Evolutionary conservation across 2,888 invertebrate species (phyloP), one percentile per base, ranked within the genome.

Genomic region (Tolmerus cingulatus): DNA sequence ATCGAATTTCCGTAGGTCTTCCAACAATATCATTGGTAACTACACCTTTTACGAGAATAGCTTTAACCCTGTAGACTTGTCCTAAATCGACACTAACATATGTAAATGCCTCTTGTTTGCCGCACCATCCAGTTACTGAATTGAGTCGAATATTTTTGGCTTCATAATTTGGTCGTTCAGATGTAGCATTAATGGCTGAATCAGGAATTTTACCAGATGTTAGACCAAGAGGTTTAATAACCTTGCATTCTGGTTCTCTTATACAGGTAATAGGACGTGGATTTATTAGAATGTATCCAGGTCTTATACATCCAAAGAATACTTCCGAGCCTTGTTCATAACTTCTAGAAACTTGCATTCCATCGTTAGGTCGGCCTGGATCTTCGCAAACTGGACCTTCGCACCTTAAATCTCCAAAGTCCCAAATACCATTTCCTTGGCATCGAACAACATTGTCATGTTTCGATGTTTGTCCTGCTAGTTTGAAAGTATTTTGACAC

Each of bases 311-410:
- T 4, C 96, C 96, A 90, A 98, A 99, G 86, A 95, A 94, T 1
- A 98, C 97, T 93, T 98, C 97, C 0, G 98, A 97, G 23, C 98
- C 96, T 93, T 97, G 97, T 91, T 97, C 97, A 90, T 97, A 97
- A 90, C 97, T 97, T 91, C 95, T 94, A 0, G 98, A 95, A 57
- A 96, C 93, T 93, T 98, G 98, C 89, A 95, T 94, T 30, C 98
- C 98, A 93, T 98, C 98, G 88, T 97, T 96, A 0, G 98, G 98
- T 90, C 97, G 95, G 0, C 98, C 98, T 0, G 98, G 98, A 92
- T 99, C 98, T 92, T 97, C 97, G 92, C 98, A 98, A 1, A 98
- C 98, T 3, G 98, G 98, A 27, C 98, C 99, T 93, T 98, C 98
- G 91, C 99, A 99, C 86, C 93, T 91, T 82, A 99, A 94, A 91